phyloP scores from a whole-genome alignment of 2,113 vertebrate species.

The Cisticola juncidis region DNA sequence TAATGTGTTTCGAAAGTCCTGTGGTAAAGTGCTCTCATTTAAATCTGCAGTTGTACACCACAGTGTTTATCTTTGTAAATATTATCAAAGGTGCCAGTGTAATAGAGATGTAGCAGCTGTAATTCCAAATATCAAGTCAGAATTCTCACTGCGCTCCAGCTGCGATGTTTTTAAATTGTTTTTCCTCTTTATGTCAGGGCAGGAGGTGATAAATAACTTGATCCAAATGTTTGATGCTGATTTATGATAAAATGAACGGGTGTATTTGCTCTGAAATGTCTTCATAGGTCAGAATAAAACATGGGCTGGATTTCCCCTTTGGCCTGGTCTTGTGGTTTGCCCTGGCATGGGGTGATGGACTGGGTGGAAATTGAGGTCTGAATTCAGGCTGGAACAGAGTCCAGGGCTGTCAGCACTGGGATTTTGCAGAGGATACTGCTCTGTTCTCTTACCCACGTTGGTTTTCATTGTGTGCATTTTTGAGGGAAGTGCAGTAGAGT shows the following conservation, averaged over 20 bases:
- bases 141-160: background rate
- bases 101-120: background rate
- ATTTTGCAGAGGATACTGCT: background rate
- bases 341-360: background rate
- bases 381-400: background rate
- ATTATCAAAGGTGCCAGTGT: background rate
- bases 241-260: background rate
- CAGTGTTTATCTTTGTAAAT: background rate
- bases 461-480: background rate
- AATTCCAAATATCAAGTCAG: background rate
- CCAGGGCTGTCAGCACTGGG: background rate
- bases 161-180: background rate
- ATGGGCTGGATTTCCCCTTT: background rate
- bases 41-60: background rate
- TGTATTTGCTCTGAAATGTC: background rate
- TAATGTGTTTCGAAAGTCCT: background rate
- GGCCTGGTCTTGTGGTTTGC: background rate
- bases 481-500: background rate
- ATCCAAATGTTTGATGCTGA: background rate
- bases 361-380: background rate
- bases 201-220: background rate
- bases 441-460: fast-evolving
- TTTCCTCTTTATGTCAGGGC: background rate
- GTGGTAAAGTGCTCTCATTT: background rate
- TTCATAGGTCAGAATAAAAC: background rate